Evolutionary conservation across 2,888 invertebrate species (phyloP).

Genomic region (Acronicta alni): DNA sequence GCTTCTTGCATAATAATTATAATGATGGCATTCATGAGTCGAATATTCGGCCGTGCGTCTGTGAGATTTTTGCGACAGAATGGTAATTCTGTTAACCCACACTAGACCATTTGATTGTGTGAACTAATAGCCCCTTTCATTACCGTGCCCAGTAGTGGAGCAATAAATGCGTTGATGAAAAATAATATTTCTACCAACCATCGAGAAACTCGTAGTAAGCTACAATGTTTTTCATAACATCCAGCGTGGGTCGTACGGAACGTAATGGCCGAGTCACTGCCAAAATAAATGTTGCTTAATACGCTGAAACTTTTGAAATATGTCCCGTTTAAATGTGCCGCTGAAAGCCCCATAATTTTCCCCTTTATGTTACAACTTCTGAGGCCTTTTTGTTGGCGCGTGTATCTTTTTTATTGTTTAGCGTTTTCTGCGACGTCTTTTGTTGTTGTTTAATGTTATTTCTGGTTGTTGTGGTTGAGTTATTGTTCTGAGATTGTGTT

Average conservation of each 20-base stretch:
- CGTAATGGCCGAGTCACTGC: conserved; percentile 87
- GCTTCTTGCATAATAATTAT: too few species aligned
- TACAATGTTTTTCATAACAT: conserved; percentile 77
- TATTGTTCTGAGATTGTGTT: conserved; percentile 38
- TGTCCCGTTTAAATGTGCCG: conserved; percentile 87
- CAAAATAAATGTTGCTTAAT: conserved; percentile 89
- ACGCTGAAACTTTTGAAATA: conserved; percentile 89
- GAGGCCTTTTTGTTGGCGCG: conserved; percentile 73
- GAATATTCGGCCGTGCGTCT: too few species aligned
- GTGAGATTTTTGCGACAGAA: too few species aligned
- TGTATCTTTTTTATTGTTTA: conserved; percentile 80
- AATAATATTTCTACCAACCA: neutral
- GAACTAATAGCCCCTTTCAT: too few species aligned
- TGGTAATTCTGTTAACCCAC: too few species aligned
- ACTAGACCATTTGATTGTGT: too few species aligned
- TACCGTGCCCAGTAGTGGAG: too few species aligned
- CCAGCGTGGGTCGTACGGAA: conserved; percentile 66
- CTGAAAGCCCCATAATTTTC: conserved; percentile 87
- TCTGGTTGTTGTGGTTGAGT: conserved; percentile 44
- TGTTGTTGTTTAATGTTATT: conserved; percentile 58
- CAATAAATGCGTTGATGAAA: too few species aligned
- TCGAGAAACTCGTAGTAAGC: conserved; percentile 62
- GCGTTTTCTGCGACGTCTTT: conserved; percentile 63
- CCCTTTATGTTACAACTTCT: conserved; percentile 83
- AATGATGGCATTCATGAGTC: too few species aligned